A percentile compares a stretch with the other conserved stretches of the same genome.
These are phyloP conservation scores for Hyphantria cunea DNA, from an alignment of 1,140 invertebrate genomes.

Conservation along the genomic window DNA sequence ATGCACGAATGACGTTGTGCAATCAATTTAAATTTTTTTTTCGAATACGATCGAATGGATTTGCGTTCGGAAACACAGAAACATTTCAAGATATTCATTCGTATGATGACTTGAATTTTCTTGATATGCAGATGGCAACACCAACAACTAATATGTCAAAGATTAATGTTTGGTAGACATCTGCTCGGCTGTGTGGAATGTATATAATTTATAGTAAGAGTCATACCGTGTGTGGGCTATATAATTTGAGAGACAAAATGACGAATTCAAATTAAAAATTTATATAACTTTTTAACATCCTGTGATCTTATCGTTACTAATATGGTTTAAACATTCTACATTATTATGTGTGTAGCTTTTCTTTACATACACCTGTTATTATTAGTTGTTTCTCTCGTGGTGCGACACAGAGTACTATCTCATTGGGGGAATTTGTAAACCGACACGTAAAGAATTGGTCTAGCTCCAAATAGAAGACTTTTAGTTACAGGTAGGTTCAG, in stretches of 20 bases:
- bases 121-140: constrained; percentile 43
- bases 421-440: too few species aligned
- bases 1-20: constrained; percentile 62
- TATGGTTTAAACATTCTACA: too few species aligned
- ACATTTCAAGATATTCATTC: constrained; percentile 7
- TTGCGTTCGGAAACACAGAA: constrained; percentile 51
- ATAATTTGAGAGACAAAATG: neutral
- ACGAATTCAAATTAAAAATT: neutral
- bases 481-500: too few species aligned
- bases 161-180: constrained; percentile 15
- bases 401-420: too few species aligned
- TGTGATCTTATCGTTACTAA: too few species aligned
- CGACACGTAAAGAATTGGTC: too few species aligned
- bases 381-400: too few species aligned
- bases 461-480: too few species aligned
- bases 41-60: constrained; percentile 67
- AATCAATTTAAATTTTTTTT: constrained; percentile 63
- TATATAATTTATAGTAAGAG: constrained; percentile 27
- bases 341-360: too few species aligned
- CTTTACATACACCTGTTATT: too few species aligned
- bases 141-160: constrained; percentile 20
- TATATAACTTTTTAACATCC: too few species aligned
- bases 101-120: constrained; percentile 44
- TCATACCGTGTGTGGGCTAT: too few species aligned
- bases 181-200: constrained; percentile 24